Conservation (phyloP, 2,888 invertebrate genomes). For the Tenthredo livida region DNA sequence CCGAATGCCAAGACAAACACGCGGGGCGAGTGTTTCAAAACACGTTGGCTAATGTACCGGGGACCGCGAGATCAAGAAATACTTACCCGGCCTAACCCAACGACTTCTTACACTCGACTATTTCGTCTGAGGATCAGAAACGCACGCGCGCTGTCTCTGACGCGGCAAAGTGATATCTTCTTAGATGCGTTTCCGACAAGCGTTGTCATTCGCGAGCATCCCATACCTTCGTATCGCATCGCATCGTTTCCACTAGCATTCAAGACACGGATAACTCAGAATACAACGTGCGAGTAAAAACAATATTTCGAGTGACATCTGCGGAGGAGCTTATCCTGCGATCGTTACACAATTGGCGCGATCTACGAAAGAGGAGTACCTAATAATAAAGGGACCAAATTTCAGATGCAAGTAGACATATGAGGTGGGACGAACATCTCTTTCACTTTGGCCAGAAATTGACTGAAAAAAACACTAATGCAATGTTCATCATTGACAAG, state of each 20-base stretch:
- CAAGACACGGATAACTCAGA: conserved; percentile 8
- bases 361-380: not conserved
- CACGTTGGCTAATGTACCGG: conserved; percentile 76
- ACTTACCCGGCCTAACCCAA: conserved; percentile 42
- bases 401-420: not conserved
- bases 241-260: not conserved
- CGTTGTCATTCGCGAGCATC: conserved; percentile 26
- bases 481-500: not conserved
- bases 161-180: conserved; percentile 33
- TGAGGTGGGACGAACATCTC: not conserved
- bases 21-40: conserved; percentile 76
- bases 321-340: not conserved
- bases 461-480: not conserved
- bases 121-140: conserved; percentile 4
- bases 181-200: conserved; percentile 46
- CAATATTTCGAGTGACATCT: conserved; percentile 2
- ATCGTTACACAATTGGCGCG: not conserved
- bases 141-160: conserved; percentile 18
- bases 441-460: not conserved
- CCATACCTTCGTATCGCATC: not conserved
- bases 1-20: conserved; percentile 76
- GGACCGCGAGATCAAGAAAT: conserved; percentile 53
- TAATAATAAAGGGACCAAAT: not conserved
- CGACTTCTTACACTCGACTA: conserved; percentile 17
- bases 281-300: conserved; percentile 10